phyloP scores from a whole-genome alignment of 2,797 vertebrate species.

The Borostomias antarcticus region DNA sequence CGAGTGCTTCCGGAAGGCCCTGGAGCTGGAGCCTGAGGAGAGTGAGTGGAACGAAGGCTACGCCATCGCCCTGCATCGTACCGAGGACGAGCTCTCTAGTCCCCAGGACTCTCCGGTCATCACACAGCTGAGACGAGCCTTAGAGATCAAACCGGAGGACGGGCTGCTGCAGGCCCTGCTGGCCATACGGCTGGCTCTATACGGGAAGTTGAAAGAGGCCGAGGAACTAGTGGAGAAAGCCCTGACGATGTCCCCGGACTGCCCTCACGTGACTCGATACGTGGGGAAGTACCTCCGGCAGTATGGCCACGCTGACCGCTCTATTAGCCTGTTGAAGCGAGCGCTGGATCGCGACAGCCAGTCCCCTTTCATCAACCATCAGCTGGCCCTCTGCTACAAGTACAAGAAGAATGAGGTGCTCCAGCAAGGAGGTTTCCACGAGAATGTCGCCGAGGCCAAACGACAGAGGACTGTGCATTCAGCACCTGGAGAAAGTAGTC shows the following conservation, averaged over 20 bases:
- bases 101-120: constrained; percentile 17
- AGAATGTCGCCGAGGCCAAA: constrained; percentile 32
- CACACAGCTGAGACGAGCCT: constrained; percentile 61
- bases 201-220: constrained; percentile 49
- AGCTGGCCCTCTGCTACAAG: constrained; percentile 75
- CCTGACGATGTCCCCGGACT: constrained; percentile 59
- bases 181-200: constrained; percentile 66
- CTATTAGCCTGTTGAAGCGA: constrained; percentile 62
- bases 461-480: constrained; percentile 45
- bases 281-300: constrained; percentile 76
- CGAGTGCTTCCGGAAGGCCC: constrained; percentile 74
- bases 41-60: constrained; percentile 73
- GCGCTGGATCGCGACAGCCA: constrained; percentile 58
- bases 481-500: constrained; percentile 62
- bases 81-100: background rate
- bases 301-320: constrained; percentile 44
- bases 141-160: constrained; percentile 64
- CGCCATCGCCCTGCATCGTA: constrained; percentile 67
- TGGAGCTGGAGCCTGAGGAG: constrained; percentile 69
- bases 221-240: constrained; percentile 67
- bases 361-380: constrained; percentile 73
- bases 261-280: constrained; percentile 71
- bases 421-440: background rate
- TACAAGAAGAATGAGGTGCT: background rate
- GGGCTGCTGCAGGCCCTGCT: constrained; percentile 67